A percentile compares a stretch with the other conserved stretches of the same genome.
Conservation (phyloP, 2,113 vertebrate genomes). For the Etheostoma cragini region DNA sequence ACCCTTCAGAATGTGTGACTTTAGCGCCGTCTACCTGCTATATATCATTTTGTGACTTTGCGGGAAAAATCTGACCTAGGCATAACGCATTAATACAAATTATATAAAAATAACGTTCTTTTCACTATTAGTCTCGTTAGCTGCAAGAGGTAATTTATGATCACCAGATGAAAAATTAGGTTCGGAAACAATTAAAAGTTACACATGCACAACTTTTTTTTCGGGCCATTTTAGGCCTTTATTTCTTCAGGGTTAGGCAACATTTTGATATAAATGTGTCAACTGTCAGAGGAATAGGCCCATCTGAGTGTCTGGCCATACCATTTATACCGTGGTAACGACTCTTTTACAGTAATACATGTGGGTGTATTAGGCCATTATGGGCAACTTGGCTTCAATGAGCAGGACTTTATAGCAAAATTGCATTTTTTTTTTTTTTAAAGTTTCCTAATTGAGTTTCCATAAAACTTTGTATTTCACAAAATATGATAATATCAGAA, state of each 20-base stretch:
- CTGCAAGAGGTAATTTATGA: too few relatives aligned
- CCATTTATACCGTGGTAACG: neutral
- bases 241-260: neutral
- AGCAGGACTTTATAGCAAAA: neutral
- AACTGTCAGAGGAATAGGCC: neutral
- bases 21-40: too few relatives aligned
- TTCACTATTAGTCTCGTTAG: too few relatives aligned
- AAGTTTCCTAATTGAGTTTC: neutral
- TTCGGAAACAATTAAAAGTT: too few relatives aligned
- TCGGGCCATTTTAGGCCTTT: too few relatives aligned
- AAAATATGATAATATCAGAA: neutral
- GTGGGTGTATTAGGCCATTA: neutral
- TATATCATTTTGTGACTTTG: too few relatives aligned
- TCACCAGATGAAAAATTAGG: too few relatives aligned
- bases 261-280: neutral
- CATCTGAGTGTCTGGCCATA: neutral
- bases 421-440: neutral
- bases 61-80: too few relatives aligned
- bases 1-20: too few relatives aligned
- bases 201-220: too few relatives aligned
- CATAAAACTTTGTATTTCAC: neutral
- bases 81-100: too few relatives aligned
- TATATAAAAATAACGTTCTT: too few relatives aligned
- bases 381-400: neutral
- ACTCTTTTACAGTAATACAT: neutral